phyloP scores from a whole-genome alignment of 2,888 invertebrate species.

The Prostheceraeus crozeri region DNA sequence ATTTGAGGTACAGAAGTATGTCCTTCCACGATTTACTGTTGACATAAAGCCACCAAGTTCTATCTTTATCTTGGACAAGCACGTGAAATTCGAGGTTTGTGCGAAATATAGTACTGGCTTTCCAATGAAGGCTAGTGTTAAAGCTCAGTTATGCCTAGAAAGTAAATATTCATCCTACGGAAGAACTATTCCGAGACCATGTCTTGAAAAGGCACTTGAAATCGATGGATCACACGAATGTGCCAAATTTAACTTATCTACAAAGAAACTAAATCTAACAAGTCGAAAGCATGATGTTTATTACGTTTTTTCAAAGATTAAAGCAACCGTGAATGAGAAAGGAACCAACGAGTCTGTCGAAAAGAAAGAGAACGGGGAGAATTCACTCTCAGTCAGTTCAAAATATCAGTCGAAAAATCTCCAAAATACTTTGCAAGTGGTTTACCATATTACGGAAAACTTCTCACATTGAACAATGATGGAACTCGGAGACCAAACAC shows the following conservation, averaged over 20 bases:
- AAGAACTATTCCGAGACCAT: background rate
- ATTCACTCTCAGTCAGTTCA: background rate
- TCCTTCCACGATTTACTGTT: conserved; percentile 29
- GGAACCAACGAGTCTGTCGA: background rate
- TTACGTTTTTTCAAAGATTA: background rate
- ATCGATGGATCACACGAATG: background rate
- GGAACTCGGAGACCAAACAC: background rate
- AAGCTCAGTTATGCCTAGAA: conserved; percentile 1
- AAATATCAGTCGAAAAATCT: background rate
- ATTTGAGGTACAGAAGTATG: conserved; percentile 31
- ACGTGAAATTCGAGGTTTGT: conserved; percentile 18
- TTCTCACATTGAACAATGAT: background rate
- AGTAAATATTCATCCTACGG: too few relatives aligned
- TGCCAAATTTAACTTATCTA: background rate
- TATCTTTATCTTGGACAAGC: conserved; percentile 17
- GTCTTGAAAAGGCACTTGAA: background rate
- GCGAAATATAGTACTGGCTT: conserved; percentile 29
- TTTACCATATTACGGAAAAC: conserved; percentile 29
- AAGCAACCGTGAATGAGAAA: background rate
- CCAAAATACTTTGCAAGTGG: conserved; percentile 11
- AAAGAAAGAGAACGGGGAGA: background rate
- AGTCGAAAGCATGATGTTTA: background rate
- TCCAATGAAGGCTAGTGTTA: conserved; percentile 9
- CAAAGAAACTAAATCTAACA: background rate
- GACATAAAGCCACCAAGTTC: conserved; percentile 7